Percentiles rank a stretch among this genome's conserved stretches.
Conservation (phyloP, 2,888 invertebrate genomes). For the Oscheius sp. region DNA sequence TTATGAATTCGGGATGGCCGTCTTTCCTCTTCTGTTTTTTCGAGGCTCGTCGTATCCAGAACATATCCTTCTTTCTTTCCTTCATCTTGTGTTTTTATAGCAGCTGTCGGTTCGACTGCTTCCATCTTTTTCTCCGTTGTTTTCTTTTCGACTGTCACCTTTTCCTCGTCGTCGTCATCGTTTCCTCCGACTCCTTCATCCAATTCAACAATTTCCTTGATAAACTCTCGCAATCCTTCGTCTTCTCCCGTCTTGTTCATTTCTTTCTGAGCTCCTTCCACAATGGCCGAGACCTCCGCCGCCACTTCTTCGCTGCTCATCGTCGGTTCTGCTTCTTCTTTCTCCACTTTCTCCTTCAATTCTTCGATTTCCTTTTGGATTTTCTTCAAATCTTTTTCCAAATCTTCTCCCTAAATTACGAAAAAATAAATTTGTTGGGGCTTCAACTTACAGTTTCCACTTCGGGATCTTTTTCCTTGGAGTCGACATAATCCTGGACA, state of each 20-base stretch:
- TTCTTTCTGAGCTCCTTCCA: neutral
- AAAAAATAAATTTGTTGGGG: too few relatives aligned
- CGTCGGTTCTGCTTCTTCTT: neutral
- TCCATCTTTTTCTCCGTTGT: neutral
- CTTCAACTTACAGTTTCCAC: slow-evolving; percentile 15
- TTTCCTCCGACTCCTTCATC: neutral
- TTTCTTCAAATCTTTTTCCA: slow-evolving; percentile 4
- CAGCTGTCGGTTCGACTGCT: neutral
- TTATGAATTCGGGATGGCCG: slow-evolving; percentile 3
- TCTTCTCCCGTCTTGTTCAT: slow-evolving; percentile 11
- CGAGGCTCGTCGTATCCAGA: slow-evolving; percentile 1
- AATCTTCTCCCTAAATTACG: neutral
- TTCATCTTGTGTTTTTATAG: neutral
- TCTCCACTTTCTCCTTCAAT: neutral
- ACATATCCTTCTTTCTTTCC: neutral
- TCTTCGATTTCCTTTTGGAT: slow-evolving; percentile 8
- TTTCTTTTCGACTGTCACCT: neutral
- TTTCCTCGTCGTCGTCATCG: neutral
- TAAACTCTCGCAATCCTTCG: neutral
- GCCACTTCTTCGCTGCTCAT: neutral
- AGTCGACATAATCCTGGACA: slow-evolving; percentile 23
- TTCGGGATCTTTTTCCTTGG: slow-evolving; percentile 27
- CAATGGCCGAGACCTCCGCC: neutral
- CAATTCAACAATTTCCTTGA: slow-evolving; percentile 2
- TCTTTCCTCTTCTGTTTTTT: slow-evolving; percentile 12